These are phyloP conservation scores for Notolepis coatsorum DNA, from an alignment of 2,797 vertebrate species.

Conservation along the genomic window DNA sequence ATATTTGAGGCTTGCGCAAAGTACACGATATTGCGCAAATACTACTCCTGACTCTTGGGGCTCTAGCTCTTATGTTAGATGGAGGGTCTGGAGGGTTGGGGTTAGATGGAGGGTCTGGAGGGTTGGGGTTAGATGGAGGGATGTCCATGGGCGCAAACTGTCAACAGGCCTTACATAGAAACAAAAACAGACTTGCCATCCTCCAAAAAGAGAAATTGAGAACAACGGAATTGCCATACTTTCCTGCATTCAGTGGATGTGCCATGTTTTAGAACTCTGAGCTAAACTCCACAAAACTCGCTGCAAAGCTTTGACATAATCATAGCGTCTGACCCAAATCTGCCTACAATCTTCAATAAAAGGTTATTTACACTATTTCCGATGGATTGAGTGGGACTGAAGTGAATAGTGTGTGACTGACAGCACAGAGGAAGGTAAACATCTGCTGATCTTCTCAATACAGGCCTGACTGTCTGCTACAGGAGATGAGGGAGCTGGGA, in stretches of 20 bases:
- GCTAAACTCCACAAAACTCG: conserved; percentile 38
- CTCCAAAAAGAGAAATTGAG: conserved; percentile 43
- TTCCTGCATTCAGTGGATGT: conserved; percentile 20
- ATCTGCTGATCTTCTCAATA: conserved; percentile 33
- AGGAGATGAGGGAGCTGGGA: conserved; percentile 5
- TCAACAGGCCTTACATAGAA: conserved; percentile 45
- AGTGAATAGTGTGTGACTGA: conserved; percentile 50
- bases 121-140: no score
- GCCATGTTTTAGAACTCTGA: conserved; percentile 33
- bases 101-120: no score
- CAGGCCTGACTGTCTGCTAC: conserved; percentile 23
- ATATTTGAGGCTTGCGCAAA: no score
- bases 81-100: no score
- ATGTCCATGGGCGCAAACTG: no score
- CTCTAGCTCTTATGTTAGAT: no score
- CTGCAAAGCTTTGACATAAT: conserved; percentile 26
- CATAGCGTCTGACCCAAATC: conserved; percentile 57
- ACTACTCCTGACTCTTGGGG: no score
- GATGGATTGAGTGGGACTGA: conserved; percentile 23
- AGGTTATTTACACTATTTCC: conserved; percentile 49
- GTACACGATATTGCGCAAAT: no score
- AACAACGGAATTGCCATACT: conserved; percentile 48
- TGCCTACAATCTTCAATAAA: conserved; percentile 53
- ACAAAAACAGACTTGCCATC: conserved; percentile 45
- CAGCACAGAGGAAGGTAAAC: conserved; percentile 38